Evolutionary conservation across 2,888 invertebrate species (phyloP).

Genomic region (Pristionchus arcanus): DNA sequence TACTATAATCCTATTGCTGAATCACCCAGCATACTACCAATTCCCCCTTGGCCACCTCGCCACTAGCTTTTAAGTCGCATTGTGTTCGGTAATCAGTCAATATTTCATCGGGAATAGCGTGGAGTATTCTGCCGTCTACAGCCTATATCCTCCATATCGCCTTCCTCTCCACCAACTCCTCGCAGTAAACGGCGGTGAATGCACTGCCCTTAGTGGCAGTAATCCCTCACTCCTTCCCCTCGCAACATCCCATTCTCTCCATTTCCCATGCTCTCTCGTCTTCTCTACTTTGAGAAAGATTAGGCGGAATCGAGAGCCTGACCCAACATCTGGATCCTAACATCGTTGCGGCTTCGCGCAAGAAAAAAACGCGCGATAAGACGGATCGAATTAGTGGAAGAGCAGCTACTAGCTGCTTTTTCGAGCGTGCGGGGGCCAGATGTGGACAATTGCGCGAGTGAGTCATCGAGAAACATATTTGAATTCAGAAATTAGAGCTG

Average conservation of each 20-base stretch:
- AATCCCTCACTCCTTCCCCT: neutral
- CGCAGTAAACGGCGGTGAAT: neutral
- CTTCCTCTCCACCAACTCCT: neutral
- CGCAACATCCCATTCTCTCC: neutral
- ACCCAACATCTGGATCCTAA: neutral
- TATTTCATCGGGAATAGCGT: too few relatives aligned
- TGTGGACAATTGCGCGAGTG: neutral
- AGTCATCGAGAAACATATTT: neutral
- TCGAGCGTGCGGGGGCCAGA: neutral
- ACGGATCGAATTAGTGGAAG: conserved; percentile 16
- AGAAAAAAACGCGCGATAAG: neutral
- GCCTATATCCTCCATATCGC: neutral
- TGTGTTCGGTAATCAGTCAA: too few relatives aligned
- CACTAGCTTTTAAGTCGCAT: too few relatives aligned
- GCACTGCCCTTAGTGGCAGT: neutral
- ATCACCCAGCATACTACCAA: too few relatives aligned
- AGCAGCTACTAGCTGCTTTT: neutral
- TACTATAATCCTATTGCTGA: too few relatives aligned
- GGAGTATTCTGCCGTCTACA: too few relatives aligned
- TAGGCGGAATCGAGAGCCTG: neutral
- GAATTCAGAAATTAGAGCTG: too few relatives aligned
- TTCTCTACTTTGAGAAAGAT: neutral
- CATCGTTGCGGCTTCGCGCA: neutral
- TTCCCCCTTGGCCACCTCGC: too few relatives aligned
- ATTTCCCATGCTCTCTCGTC: neutral